Evolutionary conservation across 2,797 vertebrate genomes (phyloP).

Genomic region (Acridotheres tristis): DNA sequence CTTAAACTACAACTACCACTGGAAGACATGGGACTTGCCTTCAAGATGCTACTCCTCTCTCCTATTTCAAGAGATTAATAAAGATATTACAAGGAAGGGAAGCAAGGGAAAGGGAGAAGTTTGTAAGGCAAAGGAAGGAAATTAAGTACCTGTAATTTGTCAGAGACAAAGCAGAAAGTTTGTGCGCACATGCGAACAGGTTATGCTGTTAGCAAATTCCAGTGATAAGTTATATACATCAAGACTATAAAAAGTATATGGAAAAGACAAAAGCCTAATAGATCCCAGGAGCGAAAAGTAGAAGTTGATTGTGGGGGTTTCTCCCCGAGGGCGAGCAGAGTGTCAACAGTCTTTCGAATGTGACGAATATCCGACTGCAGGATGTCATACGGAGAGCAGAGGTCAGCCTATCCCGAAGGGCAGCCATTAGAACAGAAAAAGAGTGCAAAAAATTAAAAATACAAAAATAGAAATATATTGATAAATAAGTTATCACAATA

Average conservation of each 20-base stretch:
- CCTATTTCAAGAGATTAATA: slow-evolving; percentile 48
- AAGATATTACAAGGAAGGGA: slow-evolving; percentile 52
- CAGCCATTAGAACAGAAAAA: slow-evolving; percentile 85
- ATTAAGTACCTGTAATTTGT: slow-evolving; percentile 68
- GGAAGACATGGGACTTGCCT: background rate
- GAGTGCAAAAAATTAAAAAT: slow-evolving; percentile 87
- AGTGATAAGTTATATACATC: slow-evolving; percentile 90
- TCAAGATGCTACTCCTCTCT: slow-evolving; percentile 30
- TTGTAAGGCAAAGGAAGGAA: slow-evolving; percentile 61
- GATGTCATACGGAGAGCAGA: slow-evolving; percentile 95
- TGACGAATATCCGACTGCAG: slow-evolving; percentile 90
- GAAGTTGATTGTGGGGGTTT: slow-evolving; percentile 84
- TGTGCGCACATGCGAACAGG: slow-evolving; percentile 61
- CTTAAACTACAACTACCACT: background rate
- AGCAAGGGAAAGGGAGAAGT: slow-evolving; percentile 48
- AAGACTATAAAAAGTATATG: slow-evolving; percentile 91
- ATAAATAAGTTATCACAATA: slow-evolving; percentile 70
- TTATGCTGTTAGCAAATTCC: slow-evolving; percentile 89
- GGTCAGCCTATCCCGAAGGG: slow-evolving; percentile 86
- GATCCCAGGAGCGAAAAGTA: slow-evolving; percentile 90
- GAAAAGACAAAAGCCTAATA: slow-evolving; percentile 91
- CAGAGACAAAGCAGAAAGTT: slow-evolving; percentile 71
- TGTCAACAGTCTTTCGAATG: slow-evolving; percentile 83
- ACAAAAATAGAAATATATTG: slow-evolving; percentile 74
- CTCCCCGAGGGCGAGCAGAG: slow-evolving; percentile 87